A percentile compares a stretch with the other conserved stretches of the same genome.
phyloP scores from a whole-genome alignment of 2,888 invertebrate genomes.

The Drosophila cracens region DNA sequence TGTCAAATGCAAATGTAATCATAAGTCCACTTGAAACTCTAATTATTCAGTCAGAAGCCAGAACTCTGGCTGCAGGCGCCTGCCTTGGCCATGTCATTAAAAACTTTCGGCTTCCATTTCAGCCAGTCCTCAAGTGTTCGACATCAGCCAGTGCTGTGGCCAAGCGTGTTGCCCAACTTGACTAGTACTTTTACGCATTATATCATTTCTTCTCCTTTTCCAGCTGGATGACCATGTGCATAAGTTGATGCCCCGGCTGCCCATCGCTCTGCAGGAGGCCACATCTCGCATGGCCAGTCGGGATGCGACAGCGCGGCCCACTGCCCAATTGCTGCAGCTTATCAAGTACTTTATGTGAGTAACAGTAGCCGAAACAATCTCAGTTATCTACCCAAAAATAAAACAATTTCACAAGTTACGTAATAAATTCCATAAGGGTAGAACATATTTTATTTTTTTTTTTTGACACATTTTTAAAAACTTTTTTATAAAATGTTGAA shows the following conservation, averaged over 20 bases:
- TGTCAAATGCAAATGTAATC: slow-evolving; percentile 82
- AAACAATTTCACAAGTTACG: not conserved
- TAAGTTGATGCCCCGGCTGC: slow-evolving; percentile 91
- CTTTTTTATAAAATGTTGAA: not conserved
- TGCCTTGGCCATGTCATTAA: slow-evolving; percentile 56
- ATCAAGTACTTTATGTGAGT: slow-evolving; percentile 95
- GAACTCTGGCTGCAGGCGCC: slow-evolving; percentile 19
- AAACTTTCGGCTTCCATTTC: slow-evolving; percentile 45
- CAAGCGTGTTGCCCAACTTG: slow-evolving; percentile 37
- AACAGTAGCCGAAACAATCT: slow-evolving; percentile 17
- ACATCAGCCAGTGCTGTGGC: slow-evolving; percentile 50
- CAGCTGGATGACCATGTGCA: slow-evolving; percentile 94
- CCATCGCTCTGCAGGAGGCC: slow-evolving; percentile 94
- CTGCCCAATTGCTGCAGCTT: slow-evolving; percentile 94
- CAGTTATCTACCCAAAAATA: not conserved
- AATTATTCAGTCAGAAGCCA: slow-evolving; percentile 77
- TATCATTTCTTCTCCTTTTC: not conserved
- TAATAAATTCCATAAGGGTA: not conserved
- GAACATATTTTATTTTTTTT: not conserved
- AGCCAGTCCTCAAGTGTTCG: slow-evolving; percentile 47
- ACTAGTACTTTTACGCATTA: slow-evolving; percentile 4
- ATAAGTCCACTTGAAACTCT: slow-evolving; percentile 79
- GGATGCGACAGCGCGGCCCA: slow-evolving; percentile 94
- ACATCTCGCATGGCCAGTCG: slow-evolving; percentile 92
- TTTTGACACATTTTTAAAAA: not conserved